Percentiles rank a stretch among this genome's conserved stretches.
phyloP scores from a whole-genome alignment of 2,888 invertebrate species.

The Zaprionus lineosus region DNA sequence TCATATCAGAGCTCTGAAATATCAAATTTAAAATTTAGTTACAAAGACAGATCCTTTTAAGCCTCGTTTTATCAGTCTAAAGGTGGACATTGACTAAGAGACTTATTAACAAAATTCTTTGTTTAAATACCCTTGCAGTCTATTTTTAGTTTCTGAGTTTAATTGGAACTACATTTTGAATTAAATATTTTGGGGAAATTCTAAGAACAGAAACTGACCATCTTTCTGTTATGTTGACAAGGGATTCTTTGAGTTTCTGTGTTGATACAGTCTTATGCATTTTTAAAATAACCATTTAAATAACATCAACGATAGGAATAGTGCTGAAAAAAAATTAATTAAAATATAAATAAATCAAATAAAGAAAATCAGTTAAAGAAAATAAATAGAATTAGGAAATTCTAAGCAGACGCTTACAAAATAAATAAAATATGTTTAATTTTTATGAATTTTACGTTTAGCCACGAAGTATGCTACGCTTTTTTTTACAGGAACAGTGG shows the following conservation, averaged over 20 bases:
- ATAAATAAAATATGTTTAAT: too few species aligned
- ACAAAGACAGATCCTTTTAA: too few species aligned
- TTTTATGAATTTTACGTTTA: too few species aligned
- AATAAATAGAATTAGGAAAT: not conserved
- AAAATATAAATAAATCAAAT: constrained; percentile 17
- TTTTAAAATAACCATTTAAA: constrained; percentile 78
- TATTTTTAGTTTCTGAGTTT: not conserved
- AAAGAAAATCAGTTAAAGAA: constrained; percentile 1
- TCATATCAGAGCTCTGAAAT: constrained; percentile 82
- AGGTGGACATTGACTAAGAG: too few species aligned
- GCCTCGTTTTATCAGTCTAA: too few species aligned
- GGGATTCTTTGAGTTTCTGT: not conserved
- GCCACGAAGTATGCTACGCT: constrained; percentile 29
- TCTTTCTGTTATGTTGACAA: not conserved
- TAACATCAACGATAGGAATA: constrained; percentile 82
- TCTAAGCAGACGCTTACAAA: too few species aligned
- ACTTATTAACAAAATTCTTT: too few species aligned
- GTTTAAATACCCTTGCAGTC: not conserved
- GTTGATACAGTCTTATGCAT: constrained; percentile 49
- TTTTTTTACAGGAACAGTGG: too few species aligned
- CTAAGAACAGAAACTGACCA: constrained; percentile 18
- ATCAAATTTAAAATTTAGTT: too few species aligned
- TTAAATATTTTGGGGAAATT: too few species aligned
- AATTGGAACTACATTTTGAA: too few species aligned
- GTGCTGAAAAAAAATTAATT: constrained; percentile 75